Evolutionary conservation across 1,140 invertebrate genomes (phyloP), one percentile per base, ranked within the genome.

Genomic region (Nasonia vitripennis): DNA sequence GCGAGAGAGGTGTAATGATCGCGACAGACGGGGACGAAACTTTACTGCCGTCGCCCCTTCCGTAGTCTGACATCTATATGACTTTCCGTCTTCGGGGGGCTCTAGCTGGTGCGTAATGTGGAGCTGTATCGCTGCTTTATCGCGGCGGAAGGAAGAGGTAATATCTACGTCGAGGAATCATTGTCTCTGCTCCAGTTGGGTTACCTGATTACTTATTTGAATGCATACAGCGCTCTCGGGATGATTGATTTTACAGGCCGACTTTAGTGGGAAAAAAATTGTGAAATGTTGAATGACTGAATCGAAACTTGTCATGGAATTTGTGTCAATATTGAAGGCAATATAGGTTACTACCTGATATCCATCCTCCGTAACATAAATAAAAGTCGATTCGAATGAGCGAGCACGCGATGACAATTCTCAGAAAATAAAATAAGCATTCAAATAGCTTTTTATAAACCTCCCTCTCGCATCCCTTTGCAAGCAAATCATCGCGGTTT

Each of bases 1-100:
- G 87, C 85, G 87, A 87, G 87, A 87, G 81, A 62, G 79, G 86
- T 87, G 87, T 88, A 89, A 89, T 90, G 88, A 90, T 90, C 89
- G 89, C 87, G 88, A 23, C 67, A 20, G 67, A 23, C 62, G 86
- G 83, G 79, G 81, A 87, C 89, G 41, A 78, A 84, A 84, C 37
- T 84, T 84, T 23, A 90, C 87, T 89, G 88, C 84, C 68, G 79
- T 84, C 84, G 80, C 62, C 84, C 84, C 87, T 86, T 87, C 86
- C 87, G 81, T 74, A 86, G 83, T 87, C 86, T 86, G 86, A 71
- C 86, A 74, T 87, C 85, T 83, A 84, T 79, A 55, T 84, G 77
- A 75, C 77, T 84, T 68, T 84, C 86, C 80, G 78, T 45, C 41
- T 45, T 45, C 41, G 41, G 41, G 10, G 41, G 41, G 41, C 41